Conservation (phyloP, 1,140 invertebrate species). For the Lineus longissimus region DNA sequence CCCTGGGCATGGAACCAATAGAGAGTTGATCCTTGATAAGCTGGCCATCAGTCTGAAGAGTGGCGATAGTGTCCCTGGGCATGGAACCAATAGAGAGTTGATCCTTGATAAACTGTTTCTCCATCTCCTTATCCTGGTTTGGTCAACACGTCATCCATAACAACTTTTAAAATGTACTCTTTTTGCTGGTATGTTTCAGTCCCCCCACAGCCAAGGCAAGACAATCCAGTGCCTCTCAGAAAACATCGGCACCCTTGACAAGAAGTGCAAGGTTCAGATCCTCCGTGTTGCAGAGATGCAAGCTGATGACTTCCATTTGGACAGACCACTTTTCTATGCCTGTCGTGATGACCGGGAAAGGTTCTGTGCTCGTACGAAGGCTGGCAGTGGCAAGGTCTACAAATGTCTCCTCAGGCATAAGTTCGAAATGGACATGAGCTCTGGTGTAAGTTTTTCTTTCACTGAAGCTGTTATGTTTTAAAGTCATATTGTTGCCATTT, state of each 20-base stretch:
- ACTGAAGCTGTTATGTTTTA: not conserved
- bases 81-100: too few relatives aligned
- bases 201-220: slow-evolving; percentile 69
- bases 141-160: too few relatives aligned
- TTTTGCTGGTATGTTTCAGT: slow-evolving; percentile 33
- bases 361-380: slow-evolving; percentile 57
- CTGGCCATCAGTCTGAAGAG: too few relatives aligned
- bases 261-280: slow-evolving; percentile 72
- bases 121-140: too few relatives aligned
- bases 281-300: slow-evolving; percentile 82
- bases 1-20: too few relatives aligned
- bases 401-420: slow-evolving; percentile 83
- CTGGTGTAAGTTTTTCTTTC: slow-evolving; percentile 45
- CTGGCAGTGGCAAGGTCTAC: slow-evolving; percentile 74
- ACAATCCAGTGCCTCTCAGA: slow-evolving; percentile 80
- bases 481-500: not conserved
- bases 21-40: too few relatives aligned
- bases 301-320: slow-evolving; percentile 85
- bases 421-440: slow-evolving; percentile 64
- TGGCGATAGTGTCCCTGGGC: too few relatives aligned
- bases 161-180: too few relatives aligned
- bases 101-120: too few relatives aligned
- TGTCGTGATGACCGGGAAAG: slow-evolving; percentile 78
- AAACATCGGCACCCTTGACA: slow-evolving; percentile 42
- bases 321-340: slow-evolving; percentile 82